phyloP scores from a whole-genome alignment of 2,797 vertebrate genomes.

The Clangula hyemalis region DNA sequence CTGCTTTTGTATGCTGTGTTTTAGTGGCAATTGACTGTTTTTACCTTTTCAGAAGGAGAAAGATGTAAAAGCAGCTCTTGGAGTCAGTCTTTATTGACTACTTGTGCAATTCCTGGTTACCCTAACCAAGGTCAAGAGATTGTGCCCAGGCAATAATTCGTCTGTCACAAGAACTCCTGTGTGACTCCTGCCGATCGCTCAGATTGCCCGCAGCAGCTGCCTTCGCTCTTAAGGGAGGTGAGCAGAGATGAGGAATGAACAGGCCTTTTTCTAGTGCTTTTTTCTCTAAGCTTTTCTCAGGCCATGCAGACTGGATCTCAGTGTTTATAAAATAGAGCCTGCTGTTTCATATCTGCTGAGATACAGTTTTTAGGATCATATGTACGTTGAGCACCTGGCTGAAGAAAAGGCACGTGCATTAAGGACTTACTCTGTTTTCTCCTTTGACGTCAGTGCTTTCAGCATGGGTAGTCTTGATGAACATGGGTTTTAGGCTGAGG shows the following conservation, averaged over 20 bases:
- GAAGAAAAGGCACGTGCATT: neutral
- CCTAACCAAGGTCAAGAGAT: neutral
- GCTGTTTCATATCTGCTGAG: neutral
- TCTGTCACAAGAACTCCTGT: neutral
- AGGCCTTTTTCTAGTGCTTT: neutral
- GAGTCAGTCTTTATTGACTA: slow-evolving; percentile 20
- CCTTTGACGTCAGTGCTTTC: neutral
- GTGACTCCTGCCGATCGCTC: neutral
- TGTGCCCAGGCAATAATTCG: neutral
- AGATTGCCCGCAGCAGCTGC: neutral
- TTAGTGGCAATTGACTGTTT: neutral
- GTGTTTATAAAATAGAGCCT: neutral
- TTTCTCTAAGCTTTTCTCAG: neutral
- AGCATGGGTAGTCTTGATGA: neutral
- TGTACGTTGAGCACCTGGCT: neutral
- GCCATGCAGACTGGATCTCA: neutral
- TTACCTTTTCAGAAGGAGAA: neutral
- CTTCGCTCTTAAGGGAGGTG: neutral
- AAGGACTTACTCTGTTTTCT: neutral
- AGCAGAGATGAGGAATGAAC: neutral
- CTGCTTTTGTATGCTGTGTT: slow-evolving; percentile 2
- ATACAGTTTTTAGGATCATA: neutral
- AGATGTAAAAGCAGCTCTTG: neutral
- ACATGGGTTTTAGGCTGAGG: fast-evolving
- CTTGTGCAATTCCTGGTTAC: slow-evolving; percentile 1